Evolutionary conservation across 2,888 invertebrate species (phyloP), one percentile per base, ranked within the genome.

Genomic region (Polydrusus cervinus): DNA sequence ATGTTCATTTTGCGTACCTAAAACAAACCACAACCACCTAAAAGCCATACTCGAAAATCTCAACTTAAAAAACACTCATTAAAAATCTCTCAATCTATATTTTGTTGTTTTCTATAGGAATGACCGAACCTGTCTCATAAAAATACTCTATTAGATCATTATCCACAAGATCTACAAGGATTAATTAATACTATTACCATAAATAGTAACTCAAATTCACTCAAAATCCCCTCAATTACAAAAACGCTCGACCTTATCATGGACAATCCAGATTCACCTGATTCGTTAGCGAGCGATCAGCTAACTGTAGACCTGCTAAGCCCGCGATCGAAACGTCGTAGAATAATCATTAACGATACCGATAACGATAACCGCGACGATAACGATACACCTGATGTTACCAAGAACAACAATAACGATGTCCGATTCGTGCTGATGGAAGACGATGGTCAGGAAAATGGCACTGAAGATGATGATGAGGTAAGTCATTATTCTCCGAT

Each of bases 361-460:
- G 81, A 81, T 30, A 78, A 80, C 47, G 81, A 81, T 45, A 75
- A 71, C 25, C 57, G 51, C 9, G 69, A 71, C 8, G 75, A 78
- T 14, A 77, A 79, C 60, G 77, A 74, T 72, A 80, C 80, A 13
- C 74, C 76, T 8, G 68, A 71, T 38, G 68, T 72, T 47, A 20
- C 69, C 2, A 85, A 85, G 73, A 84, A 84, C 68, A 87, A 86
- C 82, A 88, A 86, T 80, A 87, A 87, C 79, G 88, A 88, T 78
- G 88, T 88, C n/a, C 84, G 85, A 11, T 89, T 88, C 79, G 88
- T 88, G 57, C 83, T 89, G 74, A 87, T 88, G 84, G 87, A 88
- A 55, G 87, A 86, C 18, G 86, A 86, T 3, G 81, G 78, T 34
- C 83, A 85, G 74, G 85, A 85, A 57, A 83, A 84, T 61, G 82